phyloP scores from a whole-genome alignment of 2,888 invertebrate species.

The Dasypogon diadema region DNA sequence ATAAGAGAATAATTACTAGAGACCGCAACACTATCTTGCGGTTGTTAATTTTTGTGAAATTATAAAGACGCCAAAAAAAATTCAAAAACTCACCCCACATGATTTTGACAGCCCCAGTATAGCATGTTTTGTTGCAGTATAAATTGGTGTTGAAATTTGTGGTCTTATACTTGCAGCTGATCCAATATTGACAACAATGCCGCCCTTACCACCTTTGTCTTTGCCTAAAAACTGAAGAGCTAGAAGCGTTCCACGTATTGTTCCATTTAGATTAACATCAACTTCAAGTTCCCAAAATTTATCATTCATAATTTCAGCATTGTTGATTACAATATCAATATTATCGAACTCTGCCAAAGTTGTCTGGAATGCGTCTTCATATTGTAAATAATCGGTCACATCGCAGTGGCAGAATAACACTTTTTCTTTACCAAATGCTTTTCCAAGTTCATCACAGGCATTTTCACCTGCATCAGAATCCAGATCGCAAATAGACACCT shows the following conservation, averaged over 20 bases:
- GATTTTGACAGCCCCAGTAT: slow-evolving; percentile 80
- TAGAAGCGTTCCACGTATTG: slow-evolving; percentile 79
- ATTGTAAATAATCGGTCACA: slow-evolving; percentile 83
- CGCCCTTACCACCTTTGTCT: slow-evolving; percentile 81
- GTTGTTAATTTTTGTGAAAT: too few relatives aligned
- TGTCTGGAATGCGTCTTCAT: slow-evolving; percentile 82
- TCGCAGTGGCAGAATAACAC: slow-evolving; percentile 81
- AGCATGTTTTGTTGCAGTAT: slow-evolving; percentile 83
- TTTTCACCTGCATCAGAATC: slow-evolving; percentile 79
- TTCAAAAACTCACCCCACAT: slow-evolving; percentile 76
- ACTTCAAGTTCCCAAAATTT: slow-evolving; percentile 81
- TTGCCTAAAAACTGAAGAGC: slow-evolving; percentile 82
- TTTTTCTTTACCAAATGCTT: slow-evolving; percentile 77
- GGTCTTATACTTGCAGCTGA: slow-evolving; percentile 78
- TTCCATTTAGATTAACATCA: slow-evolving; percentile 83
- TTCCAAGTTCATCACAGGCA: slow-evolving; percentile 74
- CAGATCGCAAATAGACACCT: slow-evolving; percentile 83
- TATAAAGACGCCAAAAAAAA: too few relatives aligned
- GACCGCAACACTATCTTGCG: too few relatives aligned
- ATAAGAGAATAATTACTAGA: too few relatives aligned
- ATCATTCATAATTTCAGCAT: slow-evolving; percentile 84
- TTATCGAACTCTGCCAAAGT: slow-evolving; percentile 79
- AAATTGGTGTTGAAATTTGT: slow-evolving; percentile 80
- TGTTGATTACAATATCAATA: slow-evolving; percentile 83
- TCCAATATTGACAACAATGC: slow-evolving; percentile 82